Percentiles rank a stretch among this genome's conserved stretches.
phyloP scores from a whole-genome alignment of 2,888 invertebrate genomes.

The Trichacis sp. region DNA sequence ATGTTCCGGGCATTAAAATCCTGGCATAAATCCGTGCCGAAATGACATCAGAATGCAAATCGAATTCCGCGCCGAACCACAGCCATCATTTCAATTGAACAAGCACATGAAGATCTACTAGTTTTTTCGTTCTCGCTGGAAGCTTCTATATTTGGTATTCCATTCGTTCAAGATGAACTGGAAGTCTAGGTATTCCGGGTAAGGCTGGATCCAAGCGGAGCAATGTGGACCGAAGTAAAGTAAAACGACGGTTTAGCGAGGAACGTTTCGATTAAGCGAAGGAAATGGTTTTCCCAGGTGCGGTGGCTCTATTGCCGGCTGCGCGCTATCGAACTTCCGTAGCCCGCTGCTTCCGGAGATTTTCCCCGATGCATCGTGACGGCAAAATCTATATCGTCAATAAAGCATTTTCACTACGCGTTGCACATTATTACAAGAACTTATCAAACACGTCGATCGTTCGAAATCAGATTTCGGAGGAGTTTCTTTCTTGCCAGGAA shows the following conservation, averaged over 20 bases:
- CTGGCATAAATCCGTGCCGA: not conserved
- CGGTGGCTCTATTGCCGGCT: constrained; percentile 56
- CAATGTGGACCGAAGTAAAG: constrained; percentile 29
- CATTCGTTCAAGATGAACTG: constrained; percentile 37
- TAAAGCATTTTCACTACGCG: constrained; percentile 14
- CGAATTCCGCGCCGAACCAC: constrained; percentile 12
- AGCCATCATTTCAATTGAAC: constrained; percentile 18
- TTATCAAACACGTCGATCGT: constrained; percentile 17
- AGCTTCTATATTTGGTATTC: constrained; percentile 41
- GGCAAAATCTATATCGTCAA: constrained; percentile 31
- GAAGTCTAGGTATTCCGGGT: constrained; percentile 46
- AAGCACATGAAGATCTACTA: constrained; percentile 19
- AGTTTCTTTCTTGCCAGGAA: no score
- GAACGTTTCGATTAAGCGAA: constrained; percentile 63
- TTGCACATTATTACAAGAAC: no score
- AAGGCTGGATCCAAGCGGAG: constrained; percentile 15
- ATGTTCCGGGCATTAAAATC: constrained; percentile 1
- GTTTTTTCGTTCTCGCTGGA: constrained; percentile 13
- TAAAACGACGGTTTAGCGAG: constrained; percentile 43
- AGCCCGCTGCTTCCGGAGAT: constrained; percentile 29
- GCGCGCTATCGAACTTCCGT: constrained; percentile 51
- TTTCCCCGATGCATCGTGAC: constrained; percentile 30
- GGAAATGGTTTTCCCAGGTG: constrained; percentile 65
- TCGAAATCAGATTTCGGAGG: no score
- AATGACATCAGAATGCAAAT: constrained; percentile 17